Conservation (phyloP, 2,113 vertebrate genomes). For the Tenrec ecaudatus region DNA sequence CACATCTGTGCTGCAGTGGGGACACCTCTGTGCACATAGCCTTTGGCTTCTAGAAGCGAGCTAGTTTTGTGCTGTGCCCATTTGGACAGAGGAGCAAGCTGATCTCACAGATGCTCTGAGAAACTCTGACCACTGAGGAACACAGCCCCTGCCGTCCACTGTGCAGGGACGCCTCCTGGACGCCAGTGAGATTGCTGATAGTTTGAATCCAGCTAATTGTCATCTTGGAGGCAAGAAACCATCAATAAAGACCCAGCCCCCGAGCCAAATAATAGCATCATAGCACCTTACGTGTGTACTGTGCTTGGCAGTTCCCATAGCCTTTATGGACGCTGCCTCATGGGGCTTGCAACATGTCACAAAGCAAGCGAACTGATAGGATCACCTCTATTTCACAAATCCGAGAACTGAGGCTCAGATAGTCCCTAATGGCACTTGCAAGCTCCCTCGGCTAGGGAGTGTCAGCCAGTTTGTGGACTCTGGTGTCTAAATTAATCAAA, state of each 20-base stretch:
- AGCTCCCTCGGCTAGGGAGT: background rate
- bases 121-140: background rate
- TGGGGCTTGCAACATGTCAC: background rate
- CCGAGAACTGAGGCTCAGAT: background rate
- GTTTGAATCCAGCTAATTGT: background rate
- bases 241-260: background rate
- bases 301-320: background rate
- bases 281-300: background rate
- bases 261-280: background rate
- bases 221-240: background rate
- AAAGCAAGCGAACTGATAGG: background rate
- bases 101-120: background rate
- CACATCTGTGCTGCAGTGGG: accelerated
- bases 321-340: background rate
- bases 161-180: background rate
- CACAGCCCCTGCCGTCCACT: background rate
- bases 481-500: background rate
- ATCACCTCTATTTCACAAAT: background rate
- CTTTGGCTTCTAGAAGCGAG: background rate
- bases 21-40: background rate
- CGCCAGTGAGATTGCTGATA: background rate
- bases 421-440: background rate
- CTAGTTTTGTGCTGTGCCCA: background rate
- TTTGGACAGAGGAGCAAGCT: background rate
- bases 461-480: background rate